Conservation (phyloP, 2,113 vertebrate genomes). For the Calidris pugnax region DNA sequence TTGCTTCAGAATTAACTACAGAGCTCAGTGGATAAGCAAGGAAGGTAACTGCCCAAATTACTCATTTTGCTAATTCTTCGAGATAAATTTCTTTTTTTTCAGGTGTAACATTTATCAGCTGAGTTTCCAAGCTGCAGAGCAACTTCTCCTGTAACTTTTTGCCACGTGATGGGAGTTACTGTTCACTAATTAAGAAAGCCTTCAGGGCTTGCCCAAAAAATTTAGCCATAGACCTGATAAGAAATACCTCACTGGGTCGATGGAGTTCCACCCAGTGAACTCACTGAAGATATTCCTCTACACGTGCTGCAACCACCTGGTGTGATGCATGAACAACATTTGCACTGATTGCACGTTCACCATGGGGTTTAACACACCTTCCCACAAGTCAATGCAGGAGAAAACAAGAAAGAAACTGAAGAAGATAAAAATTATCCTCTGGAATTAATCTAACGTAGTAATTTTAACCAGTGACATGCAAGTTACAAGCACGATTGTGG, state of each 20-base stretch:
- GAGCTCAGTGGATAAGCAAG: neutral
- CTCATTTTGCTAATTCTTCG: neutral
- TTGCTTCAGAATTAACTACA: neutral
- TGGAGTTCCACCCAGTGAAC: neutral
- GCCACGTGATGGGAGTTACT: neutral
- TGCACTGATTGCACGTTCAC: neutral
- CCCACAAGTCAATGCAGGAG: neutral
- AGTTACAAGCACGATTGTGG: accelerated
- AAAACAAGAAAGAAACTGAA: neutral
- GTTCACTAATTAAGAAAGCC: neutral
- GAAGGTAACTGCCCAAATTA: too few relatives aligned
- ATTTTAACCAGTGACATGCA: neutral
- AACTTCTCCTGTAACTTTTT: neutral
- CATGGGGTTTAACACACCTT: neutral
- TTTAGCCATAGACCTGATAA: neutral
- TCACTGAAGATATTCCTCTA: neutral
- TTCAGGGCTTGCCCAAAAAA: neutral
- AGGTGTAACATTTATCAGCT: neutral
- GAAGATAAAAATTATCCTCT: neutral
- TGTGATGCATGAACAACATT: neutral
- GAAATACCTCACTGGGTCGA: neutral
- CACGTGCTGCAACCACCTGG: too few relatives aligned
- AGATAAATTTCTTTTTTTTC: neutral
- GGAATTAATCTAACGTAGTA: neutral
- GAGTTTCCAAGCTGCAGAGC: neutral